A percentile compares a stretch with the other conserved stretches of the same genome.
Conservation (phyloP, 1,140 invertebrate species). For the Saccostrea cuccullata region DNA sequence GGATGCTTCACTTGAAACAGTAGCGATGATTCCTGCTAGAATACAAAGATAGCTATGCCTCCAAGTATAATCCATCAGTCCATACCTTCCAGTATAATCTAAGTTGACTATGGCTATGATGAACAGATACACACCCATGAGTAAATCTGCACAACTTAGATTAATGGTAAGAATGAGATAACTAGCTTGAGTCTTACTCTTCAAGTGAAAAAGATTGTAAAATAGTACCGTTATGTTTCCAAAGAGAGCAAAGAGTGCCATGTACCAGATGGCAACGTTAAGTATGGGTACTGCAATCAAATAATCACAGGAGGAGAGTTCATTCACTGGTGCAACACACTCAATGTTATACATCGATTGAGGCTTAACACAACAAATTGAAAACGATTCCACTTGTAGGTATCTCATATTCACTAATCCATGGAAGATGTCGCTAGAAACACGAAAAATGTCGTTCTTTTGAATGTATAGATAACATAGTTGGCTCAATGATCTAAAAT, state of each 20-base stretch:
- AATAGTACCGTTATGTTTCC: slow-evolving; percentile 58
- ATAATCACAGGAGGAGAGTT: slow-evolving; percentile 62
- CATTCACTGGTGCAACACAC: slow-evolving; percentile 54
- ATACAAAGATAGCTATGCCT: slow-evolving; percentile 60
- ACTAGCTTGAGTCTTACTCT: not conserved
- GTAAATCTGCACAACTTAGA: slow-evolving; percentile 61
- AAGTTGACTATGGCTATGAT: slow-evolving; percentile 70
- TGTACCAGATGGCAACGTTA: slow-evolving; percentile 56
- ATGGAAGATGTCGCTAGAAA: slow-evolving; percentile 53
- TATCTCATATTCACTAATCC: slow-evolving; percentile 45
- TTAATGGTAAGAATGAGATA: slow-evolving; percentile 56
- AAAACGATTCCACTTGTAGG: slow-evolving; percentile 54
- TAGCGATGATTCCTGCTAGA: slow-evolving; percentile 66
- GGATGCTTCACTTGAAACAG: slow-evolving; percentile 66
- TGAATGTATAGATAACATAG: slow-evolving; percentile 47
- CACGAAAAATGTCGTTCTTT: slow-evolving; percentile 47
- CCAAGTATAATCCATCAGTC: slow-evolving; percentile 63
- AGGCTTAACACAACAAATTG: slow-evolving; percentile 58
- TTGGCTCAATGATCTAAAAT: slow-evolving; percentile 19
- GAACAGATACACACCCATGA: slow-evolving; percentile 72
- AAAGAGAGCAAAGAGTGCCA: slow-evolving; percentile 52
- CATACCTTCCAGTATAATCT: slow-evolving; percentile 63
- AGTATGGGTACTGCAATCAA: slow-evolving; percentile 52
- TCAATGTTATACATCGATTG: slow-evolving; percentile 40
- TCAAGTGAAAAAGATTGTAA: slow-evolving; percentile 17